Base-by-base conservation (phyloP, 1,140 invertebrate genomes). In the Orussus abietinus region DNA sequence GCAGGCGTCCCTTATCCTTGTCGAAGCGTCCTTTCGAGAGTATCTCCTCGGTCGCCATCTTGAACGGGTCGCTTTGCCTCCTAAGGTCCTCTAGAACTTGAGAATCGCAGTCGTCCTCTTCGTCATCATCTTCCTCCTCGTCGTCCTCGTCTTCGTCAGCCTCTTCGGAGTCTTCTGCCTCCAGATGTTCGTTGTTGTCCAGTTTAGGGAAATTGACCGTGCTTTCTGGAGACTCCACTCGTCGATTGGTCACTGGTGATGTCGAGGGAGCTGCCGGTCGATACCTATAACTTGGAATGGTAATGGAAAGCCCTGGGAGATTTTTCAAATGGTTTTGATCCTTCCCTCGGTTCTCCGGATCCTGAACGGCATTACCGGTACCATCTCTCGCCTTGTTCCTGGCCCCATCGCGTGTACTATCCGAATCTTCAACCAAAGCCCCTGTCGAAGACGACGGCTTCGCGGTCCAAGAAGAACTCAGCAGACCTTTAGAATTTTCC, bases 141-240 rank as follows among this genome's bases (percentile, higher is more conserved):
- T 42, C 11, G 0, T 40, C 35, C 5, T 3, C 42, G 9, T 43
- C 20, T 4, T 39, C 34, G 5, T 31, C 25, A 17, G 4, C 26
- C 10, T 6, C 14, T 13, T 53, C 52, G 29, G 42, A 10, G 50
- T 0, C 5, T 4, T 45, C 36, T 26, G 36, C 11, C 19, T 45
- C 58, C 18, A 12, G 30, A 12, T 9, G 6, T 47, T 47, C 5
- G 26, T 49, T 56, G 9, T 25, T 21, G 4, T 66, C 57, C 7
- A 21, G 7, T 21, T 54, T 61, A 0, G 47, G 15, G 20, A 55
- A 56, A 11, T 53, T 59, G 6, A 64, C 53, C 1, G 62, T 67
- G 21, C 65, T 69, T 38, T 69, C 64, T 2, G 64, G 64, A 0
- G 62, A 65, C 13, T 62, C 62, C 5, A 64, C 57, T 1, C 59